Evolutionary conservation across 2,113 vertebrate genomes (phyloP).

Genomic region (Osmerus eperlanus): DNA sequence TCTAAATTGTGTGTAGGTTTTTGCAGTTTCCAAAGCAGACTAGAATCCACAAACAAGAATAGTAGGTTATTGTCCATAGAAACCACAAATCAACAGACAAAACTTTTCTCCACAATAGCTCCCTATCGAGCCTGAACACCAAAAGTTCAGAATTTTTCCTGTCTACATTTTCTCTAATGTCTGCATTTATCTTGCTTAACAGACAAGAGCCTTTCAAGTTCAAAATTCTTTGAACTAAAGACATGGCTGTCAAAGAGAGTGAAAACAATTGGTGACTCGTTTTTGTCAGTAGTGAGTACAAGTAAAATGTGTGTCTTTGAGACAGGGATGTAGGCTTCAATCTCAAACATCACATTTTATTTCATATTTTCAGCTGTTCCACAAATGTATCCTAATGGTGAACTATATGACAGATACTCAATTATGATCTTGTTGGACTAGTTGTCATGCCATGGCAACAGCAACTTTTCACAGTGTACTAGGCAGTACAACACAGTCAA

Average conservation of each 20-base stretch:
- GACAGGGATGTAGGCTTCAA: no score
- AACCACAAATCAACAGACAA: neutral
- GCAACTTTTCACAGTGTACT: neutral
- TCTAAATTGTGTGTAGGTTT: no score
- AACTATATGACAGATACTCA: neutral
- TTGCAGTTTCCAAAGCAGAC: neutral
- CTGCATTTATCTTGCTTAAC: neutral
- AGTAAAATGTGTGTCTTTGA: neutral
- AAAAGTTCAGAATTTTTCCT: neutral
- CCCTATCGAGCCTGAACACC: neutral
- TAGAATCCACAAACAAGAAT: neutral
- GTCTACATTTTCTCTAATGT: conserved; percentile 2
- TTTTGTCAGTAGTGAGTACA: neutral
- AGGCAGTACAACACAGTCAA: neutral
- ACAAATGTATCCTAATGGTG: no score
- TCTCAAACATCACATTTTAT: no score
- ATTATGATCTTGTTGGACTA: neutral
- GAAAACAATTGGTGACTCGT: neutral
- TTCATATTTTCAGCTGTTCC: no score
- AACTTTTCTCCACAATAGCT: neutral
- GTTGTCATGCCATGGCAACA: conserved; percentile 1
- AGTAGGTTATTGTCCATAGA: neutral
- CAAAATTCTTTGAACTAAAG: conserved; percentile 29
- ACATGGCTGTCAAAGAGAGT: conserved; percentile 1
- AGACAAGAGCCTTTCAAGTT: conserved; percentile 14